Evolutionary conservation across 2,888 invertebrate species (phyloP), one percentile per base, ranked within the genome.

Genomic region (Xestia sexstrigata): DNA sequence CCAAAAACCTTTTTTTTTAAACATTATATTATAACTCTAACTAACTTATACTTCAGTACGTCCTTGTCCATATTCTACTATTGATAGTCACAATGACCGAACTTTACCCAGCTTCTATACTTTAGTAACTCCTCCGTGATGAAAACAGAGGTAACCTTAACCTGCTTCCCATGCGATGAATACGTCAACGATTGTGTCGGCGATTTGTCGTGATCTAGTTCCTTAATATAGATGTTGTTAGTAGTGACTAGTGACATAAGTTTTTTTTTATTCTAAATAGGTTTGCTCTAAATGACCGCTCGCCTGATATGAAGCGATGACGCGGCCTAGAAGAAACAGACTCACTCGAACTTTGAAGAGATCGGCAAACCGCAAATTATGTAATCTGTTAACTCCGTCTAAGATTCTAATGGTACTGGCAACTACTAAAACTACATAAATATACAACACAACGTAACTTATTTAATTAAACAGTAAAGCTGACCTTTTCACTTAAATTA

Each of bases 101-200:
- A 84, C 49, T 87, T 83, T 71, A 15, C 45, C 39, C 42, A 47
- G 70, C 20, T 67, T 85, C 71, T 85, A 58, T 76, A 74, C 82
- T 85, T 87, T 78, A 26, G 23, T 15, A 76, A 87, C 74, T 70
- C 20, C 30, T 62, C 52, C 88, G 85, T 87, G 85, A 78, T 85
- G 75, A 74, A 82, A 52, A 58, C 63, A 20, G n/a, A 55, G 58
- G 74, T 70, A 60, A 23, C 45, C 69, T 85, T 87, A 85, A 78
- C 85, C 87, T 87, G 76, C 39, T 72, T 86, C 72, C n/a, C 72
- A 63, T 76, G 58, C 69, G 30, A 17, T 69, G 76, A 66, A 72
- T 52, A 69, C 39, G 30, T 58, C 70, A 35, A 66, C 67, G 66
- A 85, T 23, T 68, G 70, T 76, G n/a, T 52, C 26, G 35, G 13